A percentile compares a stretch with the other conserved stretches of the same genome.
These are phyloP conservation scores for Theristicus caerulescens DNA, from an alignment of 2,113 vertebrate species.

Conservation along the genomic window DNA sequence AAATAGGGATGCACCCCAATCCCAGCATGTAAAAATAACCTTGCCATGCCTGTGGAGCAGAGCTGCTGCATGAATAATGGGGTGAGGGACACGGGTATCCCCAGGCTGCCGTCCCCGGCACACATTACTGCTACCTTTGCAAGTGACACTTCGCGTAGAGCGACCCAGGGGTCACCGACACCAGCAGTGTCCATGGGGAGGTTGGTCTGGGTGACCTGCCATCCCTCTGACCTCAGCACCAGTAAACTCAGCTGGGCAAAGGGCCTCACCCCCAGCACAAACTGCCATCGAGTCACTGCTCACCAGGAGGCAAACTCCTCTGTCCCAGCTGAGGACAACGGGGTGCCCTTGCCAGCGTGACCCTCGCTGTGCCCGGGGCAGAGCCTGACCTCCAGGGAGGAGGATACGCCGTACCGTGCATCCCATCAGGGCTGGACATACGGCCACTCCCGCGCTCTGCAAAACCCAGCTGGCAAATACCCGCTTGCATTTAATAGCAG, in stretches of 20 bases:
- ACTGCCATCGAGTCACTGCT: rapidly evolving
- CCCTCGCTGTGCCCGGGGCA: rapidly evolving
- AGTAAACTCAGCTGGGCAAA: not conserved
- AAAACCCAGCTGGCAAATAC: not conserved
- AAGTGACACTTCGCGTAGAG: not conserved
- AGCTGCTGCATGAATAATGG: rapidly evolving
- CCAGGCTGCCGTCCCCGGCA: not conserved
- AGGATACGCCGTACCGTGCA: rapidly evolving
- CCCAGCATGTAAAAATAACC: not conserved
- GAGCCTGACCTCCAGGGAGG: not conserved
- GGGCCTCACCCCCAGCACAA: not conserved
- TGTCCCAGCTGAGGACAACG: rapidly evolving
- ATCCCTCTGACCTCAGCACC: not conserved
- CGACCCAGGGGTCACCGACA: rapidly evolving
- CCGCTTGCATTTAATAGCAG: not conserved
- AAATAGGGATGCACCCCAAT: not conserved
- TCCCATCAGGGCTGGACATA: not conserved
- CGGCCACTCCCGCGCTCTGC: rapidly evolving
- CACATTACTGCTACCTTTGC: rapidly evolving
- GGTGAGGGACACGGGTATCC: not conserved
- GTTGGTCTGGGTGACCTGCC: not conserved
- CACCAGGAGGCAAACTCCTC: not conserved
- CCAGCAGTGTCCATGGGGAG: rapidly evolving
- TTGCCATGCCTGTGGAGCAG: rapidly evolving
- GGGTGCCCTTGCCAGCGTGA: rapidly evolving